Base-by-base conservation (phyloP, 2,888 invertebrate species). In the Troilus luridus region DNA sequence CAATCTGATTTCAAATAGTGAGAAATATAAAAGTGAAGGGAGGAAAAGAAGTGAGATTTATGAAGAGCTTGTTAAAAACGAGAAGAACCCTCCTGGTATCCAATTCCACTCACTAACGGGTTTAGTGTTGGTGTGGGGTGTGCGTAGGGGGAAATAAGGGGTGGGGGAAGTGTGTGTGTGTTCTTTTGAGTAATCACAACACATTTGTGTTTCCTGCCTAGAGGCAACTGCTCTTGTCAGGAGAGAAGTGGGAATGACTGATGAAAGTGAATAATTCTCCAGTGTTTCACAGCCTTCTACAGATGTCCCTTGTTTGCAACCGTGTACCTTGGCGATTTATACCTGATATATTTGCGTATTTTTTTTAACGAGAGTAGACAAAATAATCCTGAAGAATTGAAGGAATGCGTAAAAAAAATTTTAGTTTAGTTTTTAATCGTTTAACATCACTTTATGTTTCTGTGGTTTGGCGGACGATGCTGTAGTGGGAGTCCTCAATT, bases 221-320 rank as follows among this genome's bases (percentile, higher is more conserved):
- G 8, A 24, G 8, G 67, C 67, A 67, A 27, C 72, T 77, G 72
- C 41, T 27, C 72, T 77, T 77, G 72, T 77, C 72, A 77, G 72
- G 27, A 41, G 41, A 27, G 72, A 77, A 77, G 72, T 77, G 72
- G 72, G 72, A 77, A 77, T 77, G 72, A 77, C 17, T 41, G 72
- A 77, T 77, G 72, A 77, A 77, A 77, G 72, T 77, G 72, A 77
- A 77, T 77, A 77, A 77, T 77, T 77, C 72, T 77, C 72, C 72
- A 77, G 72, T 77, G 72, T 77, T 77, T 77, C 72, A 77, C 72
- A 8, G 27, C 27, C 8, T 1, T 19, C 41, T 17, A 41, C 72
- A 77, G 72, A 77, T 77, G 72, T 77, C 72, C 27, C 72, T 41
- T 77, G 72, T 77, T 77, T 77, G 6, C 27, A 7, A 24, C 24